Evolutionary conservation across 1,140 invertebrate genomes (phyloP).

Genomic region (Nylanderia fulva): DNA sequence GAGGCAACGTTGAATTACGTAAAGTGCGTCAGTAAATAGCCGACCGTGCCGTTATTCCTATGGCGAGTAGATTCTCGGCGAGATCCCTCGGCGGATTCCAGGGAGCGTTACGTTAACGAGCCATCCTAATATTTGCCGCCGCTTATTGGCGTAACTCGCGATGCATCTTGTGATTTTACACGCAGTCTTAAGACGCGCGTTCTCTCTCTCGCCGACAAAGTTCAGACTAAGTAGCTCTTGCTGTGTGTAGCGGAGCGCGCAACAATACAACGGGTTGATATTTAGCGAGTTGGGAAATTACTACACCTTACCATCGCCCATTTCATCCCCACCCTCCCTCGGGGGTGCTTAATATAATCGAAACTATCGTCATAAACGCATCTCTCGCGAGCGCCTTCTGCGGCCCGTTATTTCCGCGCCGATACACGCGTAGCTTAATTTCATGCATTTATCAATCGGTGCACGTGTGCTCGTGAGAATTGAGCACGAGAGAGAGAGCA

Average conservation of each 20-base stretch:
- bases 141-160: constrained; percentile 45
- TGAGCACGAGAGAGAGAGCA: background rate
- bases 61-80: constrained; percentile 10
- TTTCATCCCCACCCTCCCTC: background rate
- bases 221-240: constrained; percentile 14
- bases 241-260: background rate
- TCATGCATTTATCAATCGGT: constrained; percentile 47
- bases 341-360: constrained; percentile 48
- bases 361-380: constrained; percentile 44
- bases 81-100: no score
- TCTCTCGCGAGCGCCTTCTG: constrained; percentile 24
- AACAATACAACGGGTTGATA: constrained; percentile 20
- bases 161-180: constrained; percentile 39
- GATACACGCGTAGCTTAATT: constrained; percentile 27
- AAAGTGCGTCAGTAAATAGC: constrained; percentile 56
- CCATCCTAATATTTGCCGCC: constrained; percentile 48
- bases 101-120: constrained; percentile 22
- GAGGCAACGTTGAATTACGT: constrained; percentile 53
- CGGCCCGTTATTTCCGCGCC: constrained; percentile 40
- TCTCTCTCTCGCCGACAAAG: background rate
- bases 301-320: background rate
- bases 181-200: constrained; percentile 2
- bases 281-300: constrained; percentile 53
- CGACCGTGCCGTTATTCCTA: constrained; percentile 13
- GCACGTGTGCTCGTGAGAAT: constrained; percentile 16